phyloP scores from a whole-genome alignment of 2,113 vertebrate species.

The Muntiacus reevesi region DNA sequence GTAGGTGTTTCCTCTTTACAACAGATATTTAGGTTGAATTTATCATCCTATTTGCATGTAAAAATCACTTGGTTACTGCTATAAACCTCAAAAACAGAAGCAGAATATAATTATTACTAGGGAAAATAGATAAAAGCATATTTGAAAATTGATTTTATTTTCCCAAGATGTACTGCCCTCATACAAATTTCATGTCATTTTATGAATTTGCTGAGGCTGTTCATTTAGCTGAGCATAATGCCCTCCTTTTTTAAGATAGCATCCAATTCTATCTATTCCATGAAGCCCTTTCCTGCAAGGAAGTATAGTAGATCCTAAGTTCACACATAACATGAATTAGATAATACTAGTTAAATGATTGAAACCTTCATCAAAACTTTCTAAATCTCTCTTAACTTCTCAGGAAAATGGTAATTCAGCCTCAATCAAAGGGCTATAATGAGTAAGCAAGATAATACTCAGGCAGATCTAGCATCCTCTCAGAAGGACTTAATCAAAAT shows the following conservation, averaged over 20 bases:
- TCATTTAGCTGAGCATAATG: not conserved
- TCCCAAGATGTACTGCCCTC: not conserved
- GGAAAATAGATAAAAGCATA: not conserved
- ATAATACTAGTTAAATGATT: not conserved
- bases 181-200: not conserved
- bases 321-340: not conserved
- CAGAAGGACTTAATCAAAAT: not conserved
- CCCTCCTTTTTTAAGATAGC: not conserved
- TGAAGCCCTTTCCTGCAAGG: not conserved
- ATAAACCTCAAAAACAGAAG: not conserved
- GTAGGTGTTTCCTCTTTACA: not conserved
- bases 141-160: slow-evolving; percentile 2
- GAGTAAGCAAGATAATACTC: not conserved
- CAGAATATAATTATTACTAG: not conserved
- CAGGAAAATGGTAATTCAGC: not conserved
- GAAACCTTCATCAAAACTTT: not conserved
- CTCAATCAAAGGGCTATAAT: not conserved
- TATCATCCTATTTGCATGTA: slow-evolving; percentile 2
- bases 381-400: not conserved
- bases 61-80: not conserved
- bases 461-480: not conserved
- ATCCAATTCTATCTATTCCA: not conserved
- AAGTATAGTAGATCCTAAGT: not conserved
- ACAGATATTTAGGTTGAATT: not conserved
- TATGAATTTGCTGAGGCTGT: not conserved